These are phyloP conservation scores for Heliconius ethilla DNA, from an alignment of 2,888 invertebrate species.

Conservation along the genomic window DNA sequence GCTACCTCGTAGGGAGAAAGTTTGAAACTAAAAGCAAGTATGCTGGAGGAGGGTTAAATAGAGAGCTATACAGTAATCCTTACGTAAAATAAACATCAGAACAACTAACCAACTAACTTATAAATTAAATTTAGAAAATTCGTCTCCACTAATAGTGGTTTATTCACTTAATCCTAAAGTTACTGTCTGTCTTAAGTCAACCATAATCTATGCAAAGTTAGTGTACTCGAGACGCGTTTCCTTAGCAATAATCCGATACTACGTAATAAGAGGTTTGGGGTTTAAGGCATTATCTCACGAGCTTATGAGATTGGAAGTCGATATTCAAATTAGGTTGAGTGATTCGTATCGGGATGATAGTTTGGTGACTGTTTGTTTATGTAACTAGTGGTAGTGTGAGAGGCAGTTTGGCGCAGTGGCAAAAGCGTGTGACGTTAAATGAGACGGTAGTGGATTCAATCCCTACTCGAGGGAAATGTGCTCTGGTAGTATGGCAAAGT, in stretches of 20 bases:
- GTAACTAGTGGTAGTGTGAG: no score
- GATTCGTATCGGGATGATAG: not conserved
- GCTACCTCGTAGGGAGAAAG: no score
- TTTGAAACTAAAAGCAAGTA: no score
- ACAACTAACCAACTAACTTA: not conserved
- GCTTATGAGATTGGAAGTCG: slow-evolving; percentile 15
- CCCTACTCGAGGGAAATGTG: not conserved
- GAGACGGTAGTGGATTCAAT: not conserved
- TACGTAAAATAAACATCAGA: not conserved
- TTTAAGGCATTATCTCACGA: slow-evolving; percentile 14
- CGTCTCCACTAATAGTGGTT: slow-evolving; percentile 7
- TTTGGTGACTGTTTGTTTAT: not conserved
- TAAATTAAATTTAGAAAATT: slow-evolving; percentile 18
- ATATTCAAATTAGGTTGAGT: slow-evolving; percentile 24
- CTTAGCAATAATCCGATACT: slow-evolving; percentile 25
- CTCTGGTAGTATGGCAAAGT: not conserved
- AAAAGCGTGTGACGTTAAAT: not conserved
- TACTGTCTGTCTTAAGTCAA: slow-evolving; percentile 19
- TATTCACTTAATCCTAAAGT: slow-evolving; percentile 20
- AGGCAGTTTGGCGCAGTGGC: not conserved
- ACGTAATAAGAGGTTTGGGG: slow-evolving; percentile 20
- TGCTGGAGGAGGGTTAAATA: not conserved
- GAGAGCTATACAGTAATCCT: not conserved
- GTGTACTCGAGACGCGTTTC: slow-evolving; percentile 19
- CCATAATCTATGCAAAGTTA: slow-evolving; percentile 29